Evolutionary conservation across 2,113 vertebrate genomes (phyloP), one percentile per base, ranked within the genome.

Genomic region (Pangasianodon hypophthalmus): DNA sequence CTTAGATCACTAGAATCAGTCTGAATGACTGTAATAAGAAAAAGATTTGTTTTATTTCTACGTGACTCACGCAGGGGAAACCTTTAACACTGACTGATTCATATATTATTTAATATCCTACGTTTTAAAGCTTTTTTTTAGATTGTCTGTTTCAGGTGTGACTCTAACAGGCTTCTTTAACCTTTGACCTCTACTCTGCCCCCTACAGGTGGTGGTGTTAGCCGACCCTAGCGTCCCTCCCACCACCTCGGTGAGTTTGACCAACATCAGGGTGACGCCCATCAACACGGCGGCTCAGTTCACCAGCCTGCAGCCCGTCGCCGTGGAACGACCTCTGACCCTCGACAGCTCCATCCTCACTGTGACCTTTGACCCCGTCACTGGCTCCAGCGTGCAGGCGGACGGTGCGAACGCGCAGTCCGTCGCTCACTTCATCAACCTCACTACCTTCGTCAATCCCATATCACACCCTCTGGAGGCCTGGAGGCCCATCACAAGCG

Each of bases 321-420:
- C 98, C 0, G 97, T 99, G 29, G 95, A 99, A 32, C 96, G 97
- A 29, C 97, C 98, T 80, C 94, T 99, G 84, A 97, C 97, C 46
- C 96, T 99, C 89, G 98, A 99, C 96, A 99, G 96, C 95, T 98
- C 98, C 21, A 99, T 99, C 93, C 97, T 99, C 92, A 99, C 98
- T 0, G 98, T 99, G 91, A 99, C 98, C 29, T 99, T 99, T 16
- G 98, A 99, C 92, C 94, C 98, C 0, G 97, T 99, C 94, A 98
- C 97, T 0, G 97, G 98, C 87, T 97, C 98, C 0, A 96, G 98
- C 89, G 95, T 98, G 0, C 96, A 95, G 89, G 91, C 97, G 0
- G 97, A 99, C 88, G 92, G 96, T 0, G 90, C 92, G 0, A 94
- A 92, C 1, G 92, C 93, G 0, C 98, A 98, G 85, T 97, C 98